phyloP scores from a whole-genome alignment of 1,140 invertebrate species.

The Lasioglossum albipes region DNA sequence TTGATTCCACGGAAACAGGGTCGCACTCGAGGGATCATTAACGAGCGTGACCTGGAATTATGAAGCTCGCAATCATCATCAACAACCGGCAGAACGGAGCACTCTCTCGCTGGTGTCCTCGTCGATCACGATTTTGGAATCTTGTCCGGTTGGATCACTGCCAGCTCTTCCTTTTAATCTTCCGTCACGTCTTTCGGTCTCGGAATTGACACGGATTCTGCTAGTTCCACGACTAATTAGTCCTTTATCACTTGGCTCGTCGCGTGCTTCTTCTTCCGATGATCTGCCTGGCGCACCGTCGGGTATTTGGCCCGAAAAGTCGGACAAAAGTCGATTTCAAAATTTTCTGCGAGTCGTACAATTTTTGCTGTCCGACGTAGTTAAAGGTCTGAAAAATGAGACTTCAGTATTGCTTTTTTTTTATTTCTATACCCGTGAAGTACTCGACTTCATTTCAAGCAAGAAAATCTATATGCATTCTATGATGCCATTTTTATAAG shows the following conservation, averaged over 20 bases:
- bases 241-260: background rate
- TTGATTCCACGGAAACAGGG: constrained; percentile 13
- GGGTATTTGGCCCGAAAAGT: too few species aligned
- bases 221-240: background rate
- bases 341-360: too few species aligned
- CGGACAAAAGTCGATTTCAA: too few species aligned
- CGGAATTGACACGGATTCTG: background rate
- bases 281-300: background rate
- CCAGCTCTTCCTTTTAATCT: constrained; percentile 37
- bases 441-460: too few species aligned
- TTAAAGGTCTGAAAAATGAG: too few species aligned
- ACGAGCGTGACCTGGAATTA: constrained; percentile 42
- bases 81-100: background rate
- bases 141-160: constrained; percentile 16
- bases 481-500: too few species aligned
- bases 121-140: constrained; percentile 6
- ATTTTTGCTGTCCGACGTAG: too few species aligned
- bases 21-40: constrained; percentile 27
- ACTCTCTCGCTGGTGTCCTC: background rate
- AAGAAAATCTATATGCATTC: too few species aligned
- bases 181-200: background rate
- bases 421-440: too few species aligned
- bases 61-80: constrained; percentile 20
- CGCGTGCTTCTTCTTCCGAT: background rate
- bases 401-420: too few species aligned